phyloP scores from a whole-genome alignment of 1,140 invertebrate genomes.

The Coboldia fuscipes region DNA sequence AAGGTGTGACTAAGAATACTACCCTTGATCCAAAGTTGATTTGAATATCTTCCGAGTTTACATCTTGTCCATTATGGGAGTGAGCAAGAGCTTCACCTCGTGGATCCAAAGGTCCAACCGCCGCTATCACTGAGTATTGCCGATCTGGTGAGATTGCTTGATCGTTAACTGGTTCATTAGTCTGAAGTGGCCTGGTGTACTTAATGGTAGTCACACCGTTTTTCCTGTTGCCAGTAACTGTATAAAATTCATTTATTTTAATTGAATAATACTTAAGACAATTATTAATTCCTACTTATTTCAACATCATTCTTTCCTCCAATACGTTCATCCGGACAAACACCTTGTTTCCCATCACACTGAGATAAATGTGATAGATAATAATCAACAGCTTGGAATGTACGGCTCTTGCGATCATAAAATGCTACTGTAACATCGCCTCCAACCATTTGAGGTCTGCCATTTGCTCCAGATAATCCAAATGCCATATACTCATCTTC shows the following conservation, averaged over 20 bases:
- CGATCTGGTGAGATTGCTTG: conserved; percentile 38
- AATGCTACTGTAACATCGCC: conserved; percentile 69
- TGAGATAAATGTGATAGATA: conserved; percentile 64
- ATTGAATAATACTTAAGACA: not conserved
- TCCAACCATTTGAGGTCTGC: conserved; percentile 46
- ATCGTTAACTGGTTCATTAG: conserved; percentile 48
- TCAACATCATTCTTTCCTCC: conserved; percentile 62
- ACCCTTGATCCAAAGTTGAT: conserved; percentile 44
- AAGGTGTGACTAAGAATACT: not conserved
- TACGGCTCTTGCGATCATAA: conserved; percentile 41
- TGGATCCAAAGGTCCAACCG: conserved; percentile 62
- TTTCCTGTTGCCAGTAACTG: conserved; percentile 44
- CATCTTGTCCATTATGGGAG: conserved; percentile 36
- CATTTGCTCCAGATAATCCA: conserved; percentile 55
- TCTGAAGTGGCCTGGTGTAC: conserved; percentile 50
- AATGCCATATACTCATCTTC: conserved; percentile 78
- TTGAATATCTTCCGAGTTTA: conserved; percentile 46
- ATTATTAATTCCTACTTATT: conserved; percentile 24
- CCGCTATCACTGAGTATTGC: conserved; percentile 62
- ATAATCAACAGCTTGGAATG: conserved; percentile 64
- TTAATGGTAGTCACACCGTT: conserved; percentile 66
- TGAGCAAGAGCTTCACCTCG: conserved; percentile 67
- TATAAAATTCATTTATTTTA: not conserved
- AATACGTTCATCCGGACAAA: conserved; percentile 64
- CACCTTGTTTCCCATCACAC: conserved; percentile 57